Evolutionary conservation across 1,140 invertebrate genomes (phyloP), one percentile per base, ranked within the genome.

Genomic region (Zaprionus ghesquierei): DNA sequence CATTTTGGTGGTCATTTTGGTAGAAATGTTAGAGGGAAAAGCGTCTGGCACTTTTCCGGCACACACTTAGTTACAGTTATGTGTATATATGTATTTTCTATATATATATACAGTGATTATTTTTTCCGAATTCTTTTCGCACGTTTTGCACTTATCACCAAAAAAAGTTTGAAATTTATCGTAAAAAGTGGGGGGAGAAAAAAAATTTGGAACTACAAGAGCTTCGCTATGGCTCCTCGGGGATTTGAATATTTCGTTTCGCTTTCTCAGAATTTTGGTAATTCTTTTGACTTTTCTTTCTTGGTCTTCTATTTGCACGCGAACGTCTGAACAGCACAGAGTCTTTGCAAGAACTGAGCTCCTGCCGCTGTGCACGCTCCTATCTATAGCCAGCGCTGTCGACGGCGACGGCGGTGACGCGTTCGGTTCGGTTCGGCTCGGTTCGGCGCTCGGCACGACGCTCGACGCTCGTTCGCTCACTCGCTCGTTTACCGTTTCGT

Each of bases 1-100:
- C 87, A 90, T 90, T 90, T 90, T 90, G 75, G 81, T 84, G 25
- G 81, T 90, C 87, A 90, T 90, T 20, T 82, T 78, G 64, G 49
- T 54, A 61, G 29, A 13, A 5, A 20, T 9, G 10, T 29, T 29
- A 31, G 49, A 51, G 35, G 49, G 68, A 82, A 70, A 77, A 73
- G 64, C 56, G 64, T 68, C 54, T 18, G 41, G 31, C 46, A 75
- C 72, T 65, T 72, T 71, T 74, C 54, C 60, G 58, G 49, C 54
- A 65, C 53, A 44, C 59, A 49, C 58, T 44, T 23, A 18, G 10
- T 22, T 18, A 35, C 44, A 50, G 27, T 10, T 46, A 20, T 27
- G 41, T 46, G 25, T n/a, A 38, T 27, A 27, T 33, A 51, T n/a
- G n/a, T 46, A 25, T 18, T 54, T 15, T 49, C 23, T 38, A 38